Base-by-base conservation (phyloP, 1,140 invertebrate species). In the Drosophila biarmipes region DNA sequence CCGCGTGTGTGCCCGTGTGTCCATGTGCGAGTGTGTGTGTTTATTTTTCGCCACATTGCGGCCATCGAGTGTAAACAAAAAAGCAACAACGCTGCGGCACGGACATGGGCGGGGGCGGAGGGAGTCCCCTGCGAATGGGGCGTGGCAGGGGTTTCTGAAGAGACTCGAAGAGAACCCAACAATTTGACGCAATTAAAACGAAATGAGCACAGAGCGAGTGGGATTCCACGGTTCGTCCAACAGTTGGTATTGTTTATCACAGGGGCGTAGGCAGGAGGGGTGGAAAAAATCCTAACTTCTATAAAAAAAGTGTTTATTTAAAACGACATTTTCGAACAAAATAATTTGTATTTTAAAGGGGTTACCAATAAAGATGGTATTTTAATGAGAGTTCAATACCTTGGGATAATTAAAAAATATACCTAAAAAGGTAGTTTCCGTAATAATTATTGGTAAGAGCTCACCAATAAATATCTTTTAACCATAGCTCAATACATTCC, bases 11-110 rank as follows among this genome's bases (percentile, higher is more conserved):
- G 73, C 40, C 10, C 40, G 40, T 12, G 43, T 76, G 73, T 17
- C 10, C 40, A 17, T 12, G 43, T 62, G 34, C 38, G 15, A 34
- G 54, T 55, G 52, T 64, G 67, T 46, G 61, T 76, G 62, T 76
- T 76, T 76, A 75, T 75, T 76, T 76, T 87, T 75, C 66, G 82
- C 78, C 82, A 82, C 76, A 76, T 76, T 76, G 73, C 73, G 73
- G 73, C 73, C 56, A 52, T 67, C 35, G 73, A 67, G 54, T 76
- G 56, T 76, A 76, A 76, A 76, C 73, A 76, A 76, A 74, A 76
- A 76, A 51, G 53, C 31, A 51, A 53, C 27, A 52, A 17, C 10
- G 17, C 62, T 27, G n/a, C 24, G 45, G 24, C 24, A 35, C 21
- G 21, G 52, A 43, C 19, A 74, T 38, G 29, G 17, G 11, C 15